phyloP scores from a whole-genome alignment of 2,797 vertebrate species.

The Discoglossus pictus region DNA sequence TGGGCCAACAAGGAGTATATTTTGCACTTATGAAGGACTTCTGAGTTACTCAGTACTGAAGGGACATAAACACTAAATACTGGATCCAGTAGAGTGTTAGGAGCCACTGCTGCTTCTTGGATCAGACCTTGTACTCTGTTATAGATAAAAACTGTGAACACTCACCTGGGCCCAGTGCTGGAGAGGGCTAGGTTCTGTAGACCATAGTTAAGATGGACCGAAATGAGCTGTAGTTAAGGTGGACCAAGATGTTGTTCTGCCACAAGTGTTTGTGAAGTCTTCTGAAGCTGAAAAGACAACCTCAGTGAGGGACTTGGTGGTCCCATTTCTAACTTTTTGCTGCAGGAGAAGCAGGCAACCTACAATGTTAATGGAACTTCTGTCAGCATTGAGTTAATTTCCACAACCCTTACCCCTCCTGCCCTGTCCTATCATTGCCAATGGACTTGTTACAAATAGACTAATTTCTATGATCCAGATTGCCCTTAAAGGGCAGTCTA shows the following conservation, averaged over 20 bases:
- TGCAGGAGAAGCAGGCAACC: neutral
- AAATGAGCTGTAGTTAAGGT: too few relatives aligned
- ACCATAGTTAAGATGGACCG: neutral
- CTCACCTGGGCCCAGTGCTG: neutral
- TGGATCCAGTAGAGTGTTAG: neutral
- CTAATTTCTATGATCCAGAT: neutral
- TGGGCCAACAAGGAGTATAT: constrained; percentile 3
- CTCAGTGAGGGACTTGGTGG: neutral
- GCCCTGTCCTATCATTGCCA: constrained; percentile 17
- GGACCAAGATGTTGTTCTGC: neutral
- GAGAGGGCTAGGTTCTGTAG: neutral
- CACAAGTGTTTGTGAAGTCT: neutral
- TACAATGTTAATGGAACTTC: neutral
- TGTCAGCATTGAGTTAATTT: constrained; percentile 3
- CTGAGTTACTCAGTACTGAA: constrained; percentile 32
- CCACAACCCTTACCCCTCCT: neutral
- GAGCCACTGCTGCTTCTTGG: neutral
- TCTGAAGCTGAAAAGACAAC: constrained; percentile 7
- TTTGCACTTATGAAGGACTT: constrained; percentile 37
- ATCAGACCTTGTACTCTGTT: neutral
- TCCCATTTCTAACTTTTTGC: constrained; percentile 7
- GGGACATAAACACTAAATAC: neutral
- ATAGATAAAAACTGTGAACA: neutral
- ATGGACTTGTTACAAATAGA: constrained; percentile 31
- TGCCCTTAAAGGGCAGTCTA: constrained; percentile 1